A percentile compares a stretch with the other conserved stretches of the same genome.
phyloP scores from a whole-genome alignment of 2,888 invertebrate genomes.

The Meloe dianella region DNA sequence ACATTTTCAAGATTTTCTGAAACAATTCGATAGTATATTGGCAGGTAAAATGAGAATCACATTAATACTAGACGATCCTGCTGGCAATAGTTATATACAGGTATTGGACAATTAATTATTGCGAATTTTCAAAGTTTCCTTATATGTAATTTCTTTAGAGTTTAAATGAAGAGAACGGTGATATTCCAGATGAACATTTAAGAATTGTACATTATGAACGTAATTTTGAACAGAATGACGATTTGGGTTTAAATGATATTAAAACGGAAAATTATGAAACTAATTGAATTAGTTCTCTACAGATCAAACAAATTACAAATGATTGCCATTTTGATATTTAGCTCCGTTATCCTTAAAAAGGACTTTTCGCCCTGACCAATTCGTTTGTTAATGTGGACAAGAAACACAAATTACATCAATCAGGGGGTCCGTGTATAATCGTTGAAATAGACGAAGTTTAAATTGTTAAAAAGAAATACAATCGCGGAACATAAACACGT shows the following conservation, averaged over 20 bases:
- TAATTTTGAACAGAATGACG: conserved; percentile 90
- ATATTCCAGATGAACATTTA: conserved; percentile 72
- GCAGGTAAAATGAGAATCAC: conserved; percentile 70
- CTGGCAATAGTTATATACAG: conserved; percentile 96
- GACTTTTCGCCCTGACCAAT: too few species aligned
- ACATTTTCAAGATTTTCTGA: conserved; percentile 69
- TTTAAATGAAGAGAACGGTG: conserved; percentile 70
- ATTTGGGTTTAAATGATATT: conserved; percentile 94
- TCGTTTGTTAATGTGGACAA: too few species aligned
- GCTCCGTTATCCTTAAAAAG: too few species aligned
- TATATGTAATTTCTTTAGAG: conserved; percentile 56
- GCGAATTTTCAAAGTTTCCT: not conserved
- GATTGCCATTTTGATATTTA: too few species aligned
- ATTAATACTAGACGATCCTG: conserved; percentile 91
- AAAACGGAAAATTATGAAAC: conserved; percentile 82
- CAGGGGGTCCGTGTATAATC: too few species aligned
- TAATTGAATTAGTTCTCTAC: not conserved
- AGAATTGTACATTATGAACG: conserved; percentile 82
- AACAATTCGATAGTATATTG: conserved; percentile 71
- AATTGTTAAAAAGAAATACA: too few species aligned
- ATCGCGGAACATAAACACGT: too few species aligned
- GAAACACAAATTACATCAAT: too few species aligned
- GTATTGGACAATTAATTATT: conserved; percentile 47
- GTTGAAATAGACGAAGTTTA: too few species aligned
- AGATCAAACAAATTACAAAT: too few species aligned